Percentiles rank a stretch among this genome's conserved stretches.
Conservation (phyloP, 2,888 invertebrate species). For the Drosophila neonasuta region DNA sequence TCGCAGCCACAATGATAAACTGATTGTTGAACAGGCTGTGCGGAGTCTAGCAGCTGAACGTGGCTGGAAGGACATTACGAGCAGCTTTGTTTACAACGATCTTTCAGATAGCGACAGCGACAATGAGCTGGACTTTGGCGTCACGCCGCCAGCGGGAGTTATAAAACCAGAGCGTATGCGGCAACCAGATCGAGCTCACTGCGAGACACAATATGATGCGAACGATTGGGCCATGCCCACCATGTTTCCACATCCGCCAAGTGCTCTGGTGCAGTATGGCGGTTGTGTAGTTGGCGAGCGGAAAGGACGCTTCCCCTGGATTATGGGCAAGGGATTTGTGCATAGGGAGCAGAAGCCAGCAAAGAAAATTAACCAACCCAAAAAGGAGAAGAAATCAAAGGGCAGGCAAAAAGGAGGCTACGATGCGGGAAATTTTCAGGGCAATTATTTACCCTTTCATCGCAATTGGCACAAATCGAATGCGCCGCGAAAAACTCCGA, state of each 20-base stretch:
- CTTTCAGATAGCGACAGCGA: constrained; percentile 81
- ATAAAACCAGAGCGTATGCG: constrained; percentile 84
- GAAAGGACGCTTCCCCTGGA: constrained; percentile 46
- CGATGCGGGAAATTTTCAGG: constrained; percentile 2
- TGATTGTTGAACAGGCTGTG: constrained; percentile 83
- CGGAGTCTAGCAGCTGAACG: constrained; percentile 80
- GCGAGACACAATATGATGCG: constrained; percentile 85
- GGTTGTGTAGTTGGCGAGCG: constrained; percentile 73
- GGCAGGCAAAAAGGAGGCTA: constrained; percentile 37
- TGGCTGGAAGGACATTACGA: constrained; percentile 59
- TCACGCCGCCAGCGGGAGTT: constrained; percentile 88
- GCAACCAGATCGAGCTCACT: constrained; percentile 83
- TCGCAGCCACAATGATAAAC: constrained; percentile 80
- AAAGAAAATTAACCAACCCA: constrained; percentile 23
- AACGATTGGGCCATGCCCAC: constrained; percentile 83
- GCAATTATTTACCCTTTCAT: background rate
- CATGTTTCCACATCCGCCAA: constrained; percentile 67
- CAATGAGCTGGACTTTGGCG: constrained; percentile 87
- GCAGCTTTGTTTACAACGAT: constrained; percentile 69
- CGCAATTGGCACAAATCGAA: constrained; percentile 43
- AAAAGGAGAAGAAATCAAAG: constrained; percentile 22
- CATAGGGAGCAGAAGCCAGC: constrained; percentile 36
- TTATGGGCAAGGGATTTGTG: constrained; percentile 56
- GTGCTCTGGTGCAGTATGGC: constrained; percentile 65
- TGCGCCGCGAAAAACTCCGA: background rate